Conservation (phyloP, 2,113 vertebrate genomes). For the Setophaga petechia region DNA sequence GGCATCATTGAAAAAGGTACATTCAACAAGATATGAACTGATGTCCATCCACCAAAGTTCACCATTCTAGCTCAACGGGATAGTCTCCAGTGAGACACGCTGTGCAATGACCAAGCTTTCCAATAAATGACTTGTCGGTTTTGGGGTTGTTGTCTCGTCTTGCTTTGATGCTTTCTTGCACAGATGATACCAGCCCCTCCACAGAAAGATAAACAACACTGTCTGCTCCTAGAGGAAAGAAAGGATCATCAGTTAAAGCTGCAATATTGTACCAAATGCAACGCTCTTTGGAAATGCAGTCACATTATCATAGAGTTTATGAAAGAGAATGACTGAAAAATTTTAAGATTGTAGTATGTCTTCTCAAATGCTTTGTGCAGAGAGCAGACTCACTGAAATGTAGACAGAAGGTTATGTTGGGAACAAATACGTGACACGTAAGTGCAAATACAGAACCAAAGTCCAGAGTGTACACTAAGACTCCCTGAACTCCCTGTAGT, state of each 20-base stretch:
- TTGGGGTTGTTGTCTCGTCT: constrained; percentile 73
- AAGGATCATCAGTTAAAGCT: background rate
- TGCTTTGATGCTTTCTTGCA: constrained; percentile 83
- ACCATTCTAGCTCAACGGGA: constrained; percentile 94
- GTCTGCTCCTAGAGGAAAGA: constrained; percentile 82
- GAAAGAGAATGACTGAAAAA: background rate
- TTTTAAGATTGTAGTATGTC: background rate
- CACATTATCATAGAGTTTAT: background rate
- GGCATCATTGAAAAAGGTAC: constrained; percentile 1
- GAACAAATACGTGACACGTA: background rate
- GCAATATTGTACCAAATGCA: background rate
- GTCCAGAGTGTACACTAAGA: background rate
- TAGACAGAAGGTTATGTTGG: background rate
- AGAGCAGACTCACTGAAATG: background rate
- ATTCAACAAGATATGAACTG: background rate
- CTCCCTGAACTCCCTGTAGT: background rate
- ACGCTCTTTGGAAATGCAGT: background rate
- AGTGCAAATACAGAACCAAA: background rate
- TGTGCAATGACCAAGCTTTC: constrained; percentile 86
- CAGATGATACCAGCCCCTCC: constrained; percentile 90
- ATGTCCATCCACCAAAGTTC: constrained; percentile 33
- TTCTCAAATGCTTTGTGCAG: background rate
- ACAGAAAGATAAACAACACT: constrained; percentile 94
- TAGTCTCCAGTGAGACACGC: constrained; percentile 96
- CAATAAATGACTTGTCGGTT: constrained; percentile 20